Percentiles rank a stretch among this genome's conserved stretches.
Conservation (phyloP, 1,140 invertebrate species). For the Oedothorax gibbosus region DNA sequence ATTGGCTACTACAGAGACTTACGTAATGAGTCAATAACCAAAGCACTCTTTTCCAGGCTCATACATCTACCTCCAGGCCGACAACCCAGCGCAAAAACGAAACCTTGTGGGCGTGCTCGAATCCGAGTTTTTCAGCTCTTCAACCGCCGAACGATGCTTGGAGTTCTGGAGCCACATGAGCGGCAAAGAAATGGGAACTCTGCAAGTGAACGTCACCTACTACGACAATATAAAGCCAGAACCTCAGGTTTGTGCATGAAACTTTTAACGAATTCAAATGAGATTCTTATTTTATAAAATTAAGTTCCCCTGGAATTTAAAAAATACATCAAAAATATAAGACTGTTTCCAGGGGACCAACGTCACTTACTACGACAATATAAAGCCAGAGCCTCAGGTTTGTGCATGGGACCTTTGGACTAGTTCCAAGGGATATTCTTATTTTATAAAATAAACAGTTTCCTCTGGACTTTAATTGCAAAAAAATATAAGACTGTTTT, state of each 20-base stretch:
- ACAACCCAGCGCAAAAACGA: slow-evolving; percentile 22
- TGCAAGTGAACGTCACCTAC: slow-evolving; percentile 51
- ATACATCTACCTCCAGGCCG: slow-evolving; percentile 53
- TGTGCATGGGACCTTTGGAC: neutral
- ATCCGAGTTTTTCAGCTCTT: slow-evolving; percentile 58
- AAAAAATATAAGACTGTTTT: too few species aligned
- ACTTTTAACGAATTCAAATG: neutral
- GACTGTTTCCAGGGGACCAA: too few species aligned
- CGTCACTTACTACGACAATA: slow-evolving; percentile 28
- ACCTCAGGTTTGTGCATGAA: neutral
- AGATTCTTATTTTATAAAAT: too few species aligned
- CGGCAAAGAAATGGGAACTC: slow-evolving; percentile 61
- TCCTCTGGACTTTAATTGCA: too few species aligned
- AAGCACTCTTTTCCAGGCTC: slow-evolving; percentile 37
- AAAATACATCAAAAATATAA: too few species aligned
- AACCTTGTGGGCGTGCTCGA: slow-evolving; percentile 51
- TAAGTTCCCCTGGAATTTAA: too few species aligned
- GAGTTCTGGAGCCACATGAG: slow-evolving; percentile 64
- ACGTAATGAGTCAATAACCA: too few species aligned
- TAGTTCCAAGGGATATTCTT: too few species aligned
- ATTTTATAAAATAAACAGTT: too few species aligned
- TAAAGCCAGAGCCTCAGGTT: neutral
- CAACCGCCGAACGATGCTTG: slow-evolving; percentile 53
- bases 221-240: slow-evolving; percentile 13
- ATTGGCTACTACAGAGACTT: too few species aligned